These are phyloP conservation scores for Saxidomus purpurata DNA, from an alignment of 1,140 invertebrate species.

Conservation along the genomic window DNA sequence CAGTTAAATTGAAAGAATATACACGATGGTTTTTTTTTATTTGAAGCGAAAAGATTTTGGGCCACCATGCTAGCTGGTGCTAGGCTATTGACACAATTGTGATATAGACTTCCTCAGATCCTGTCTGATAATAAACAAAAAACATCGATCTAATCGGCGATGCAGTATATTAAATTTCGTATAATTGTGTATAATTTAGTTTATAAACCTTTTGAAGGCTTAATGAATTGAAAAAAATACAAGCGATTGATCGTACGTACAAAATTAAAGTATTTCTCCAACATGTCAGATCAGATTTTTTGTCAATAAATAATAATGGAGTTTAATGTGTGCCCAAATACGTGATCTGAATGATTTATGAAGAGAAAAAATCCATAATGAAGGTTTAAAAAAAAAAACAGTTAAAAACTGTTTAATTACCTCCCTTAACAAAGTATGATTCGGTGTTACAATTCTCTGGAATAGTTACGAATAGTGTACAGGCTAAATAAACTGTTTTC, in stretches of 20 bases:
- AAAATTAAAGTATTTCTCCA: neutral
- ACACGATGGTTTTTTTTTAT: no score
- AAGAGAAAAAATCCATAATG: no score
- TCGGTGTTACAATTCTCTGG: no score
- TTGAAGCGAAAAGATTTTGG: neutral
- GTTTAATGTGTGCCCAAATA: neutral
- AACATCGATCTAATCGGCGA: neutral
- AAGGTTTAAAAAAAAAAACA: no score
- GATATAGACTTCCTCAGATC: neutral
- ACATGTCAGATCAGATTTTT: neutral
- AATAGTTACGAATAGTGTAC: no score
- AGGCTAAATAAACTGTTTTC: no score
- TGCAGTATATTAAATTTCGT: neutral
- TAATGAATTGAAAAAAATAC: constrained; percentile 21
- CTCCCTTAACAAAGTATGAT: no score
- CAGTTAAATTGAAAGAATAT: neutral
- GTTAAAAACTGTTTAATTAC: no score
- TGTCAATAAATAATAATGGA: neutral
- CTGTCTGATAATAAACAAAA: neutral
- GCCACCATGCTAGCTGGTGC: neutral
- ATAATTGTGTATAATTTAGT: constrained; percentile 16
- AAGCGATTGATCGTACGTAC: neutral
- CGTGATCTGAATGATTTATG: neutral
- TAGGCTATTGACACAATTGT: neutral
- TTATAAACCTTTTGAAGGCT: neutral